phyloP scores from a whole-genome alignment of 2,113 vertebrate genomes.

The Rhipidura dahli region DNA sequence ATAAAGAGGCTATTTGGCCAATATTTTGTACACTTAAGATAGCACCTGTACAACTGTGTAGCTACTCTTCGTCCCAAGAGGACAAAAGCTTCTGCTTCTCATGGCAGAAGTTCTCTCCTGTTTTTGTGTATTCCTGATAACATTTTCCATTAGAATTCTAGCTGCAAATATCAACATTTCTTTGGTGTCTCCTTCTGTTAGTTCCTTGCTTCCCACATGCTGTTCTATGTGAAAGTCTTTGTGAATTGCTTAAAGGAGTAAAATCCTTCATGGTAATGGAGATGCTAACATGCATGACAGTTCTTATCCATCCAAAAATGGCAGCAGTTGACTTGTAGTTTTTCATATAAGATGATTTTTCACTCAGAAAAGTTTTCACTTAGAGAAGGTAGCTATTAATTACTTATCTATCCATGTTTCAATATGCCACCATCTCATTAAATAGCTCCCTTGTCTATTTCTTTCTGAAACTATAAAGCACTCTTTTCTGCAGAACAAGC shows the following conservation, averaged over 20 bases:
- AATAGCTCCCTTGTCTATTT: slow-evolving; percentile 61
- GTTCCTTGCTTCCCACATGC: slow-evolving; percentile 31
- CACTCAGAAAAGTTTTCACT: slow-evolving; percentile 58
- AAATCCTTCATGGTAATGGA: slow-evolving; percentile 22
- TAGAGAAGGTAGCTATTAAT: slow-evolving; percentile 62
- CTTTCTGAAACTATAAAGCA: slow-evolving; percentile 49
- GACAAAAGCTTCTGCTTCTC: neutral
- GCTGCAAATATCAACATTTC: neutral
- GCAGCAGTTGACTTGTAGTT: slow-evolving; percentile 38
- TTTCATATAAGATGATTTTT: slow-evolving; percentile 38
- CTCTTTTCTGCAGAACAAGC: slow-evolving; percentile 46
- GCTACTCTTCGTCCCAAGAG: neutral
- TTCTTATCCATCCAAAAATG: slow-evolving; percentile 30
- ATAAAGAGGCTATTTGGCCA: neutral
- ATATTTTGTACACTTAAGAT: neutral
- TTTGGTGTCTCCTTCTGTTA: slow-evolving; percentile 47
- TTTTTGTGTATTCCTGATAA: neutral
- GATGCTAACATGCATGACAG: slow-evolving; percentile 21
- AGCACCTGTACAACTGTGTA: neutral
- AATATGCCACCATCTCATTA: slow-evolving; percentile 54
- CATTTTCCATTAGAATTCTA: slow-evolving; percentile 31
- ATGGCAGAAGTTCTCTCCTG: neutral
- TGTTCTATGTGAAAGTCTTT: slow-evolving; percentile 35
- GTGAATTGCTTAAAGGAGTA: slow-evolving; percentile 19
- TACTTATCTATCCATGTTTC: slow-evolving; percentile 51